Evolutionary conservation across 2,797 vertebrate species (phyloP).

Genomic region (Acrocephalus scirpaceus): DNA sequence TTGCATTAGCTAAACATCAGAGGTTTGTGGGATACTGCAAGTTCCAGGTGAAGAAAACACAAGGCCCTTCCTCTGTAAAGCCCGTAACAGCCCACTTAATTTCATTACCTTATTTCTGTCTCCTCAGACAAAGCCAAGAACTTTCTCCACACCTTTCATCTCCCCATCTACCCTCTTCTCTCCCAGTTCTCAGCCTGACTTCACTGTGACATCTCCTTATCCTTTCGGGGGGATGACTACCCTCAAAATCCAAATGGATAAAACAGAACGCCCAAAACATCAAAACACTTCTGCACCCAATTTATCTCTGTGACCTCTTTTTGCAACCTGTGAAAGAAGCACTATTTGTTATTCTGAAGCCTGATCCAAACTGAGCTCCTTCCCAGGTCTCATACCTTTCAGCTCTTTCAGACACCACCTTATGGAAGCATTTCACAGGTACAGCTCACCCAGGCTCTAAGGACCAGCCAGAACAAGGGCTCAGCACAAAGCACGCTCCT

Average conservation of each 20-base stretch:
- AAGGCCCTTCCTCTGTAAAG: not conserved
- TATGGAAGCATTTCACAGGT: not conserved
- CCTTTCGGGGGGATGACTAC: not conserved
- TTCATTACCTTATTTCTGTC: not conserved
- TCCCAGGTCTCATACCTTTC: not conserved
- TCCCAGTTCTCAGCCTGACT: not conserved
- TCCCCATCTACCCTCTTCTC: not conserved
- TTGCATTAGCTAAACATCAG: not conserved
- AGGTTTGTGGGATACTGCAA: not conserved
- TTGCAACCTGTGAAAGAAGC: not conserved
- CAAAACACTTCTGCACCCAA: not conserved
- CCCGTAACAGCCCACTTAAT: not conserved
- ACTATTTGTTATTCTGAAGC: not conserved
- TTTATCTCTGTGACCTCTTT: not conserved
- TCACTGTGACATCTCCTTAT: not conserved
- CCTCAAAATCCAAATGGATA: not conserved
- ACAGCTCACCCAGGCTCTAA: not conserved
- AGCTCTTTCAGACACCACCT: not conserved
- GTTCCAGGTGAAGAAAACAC: not conserved
- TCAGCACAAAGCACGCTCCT: not conserved
- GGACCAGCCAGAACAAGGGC: not conserved
- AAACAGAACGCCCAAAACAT: not conserved
- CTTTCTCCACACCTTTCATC: not conserved
- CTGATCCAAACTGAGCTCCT: not conserved
- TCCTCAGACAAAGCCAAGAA: not conserved